A percentile compares a stretch with the other conserved stretches of the same genome.
Evolutionary conservation across 2,888 invertebrate genomes (phyloP).

Genomic region (Philereme transversata): DNA sequence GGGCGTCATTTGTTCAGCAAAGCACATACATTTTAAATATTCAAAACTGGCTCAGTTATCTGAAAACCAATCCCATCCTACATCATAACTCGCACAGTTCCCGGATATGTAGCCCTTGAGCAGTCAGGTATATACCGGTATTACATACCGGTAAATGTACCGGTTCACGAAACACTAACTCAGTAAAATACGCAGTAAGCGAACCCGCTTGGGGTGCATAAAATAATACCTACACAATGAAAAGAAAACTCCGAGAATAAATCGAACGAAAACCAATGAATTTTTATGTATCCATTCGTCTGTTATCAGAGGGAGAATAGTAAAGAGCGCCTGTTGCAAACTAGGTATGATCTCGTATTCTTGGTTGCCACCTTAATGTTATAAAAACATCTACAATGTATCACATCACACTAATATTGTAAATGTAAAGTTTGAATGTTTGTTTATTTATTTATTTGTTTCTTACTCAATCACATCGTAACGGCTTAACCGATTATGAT

Average conservation of each 20-base stretch:
- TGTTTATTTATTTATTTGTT: too few relatives aligned
- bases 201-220: slow-evolving; percentile 59
- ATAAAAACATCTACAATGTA: too few relatives aligned
- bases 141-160: slow-evolving; percentile 21
- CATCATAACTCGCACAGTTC: slow-evolving; percentile 27
- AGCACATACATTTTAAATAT: slow-evolving; percentile 3
- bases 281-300: slow-evolving; percentile 61
- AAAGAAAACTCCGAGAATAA: slow-evolving; percentile 59
- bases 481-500: too few relatives aligned
- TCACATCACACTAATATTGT: too few relatives aligned
- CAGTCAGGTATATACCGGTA: slow-evolving; percentile 8
- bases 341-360: too few relatives aligned
- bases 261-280: slow-evolving; percentile 65
- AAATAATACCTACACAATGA: slow-evolving; percentile 67
- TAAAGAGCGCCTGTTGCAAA: not conserved
- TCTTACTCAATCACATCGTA: too few relatives aligned
- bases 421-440: too few relatives aligned
- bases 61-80: slow-evolving; percentile 22
- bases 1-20: too few relatives aligned
- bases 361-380: too few relatives aligned
- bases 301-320: slow-evolving; percentile 29
- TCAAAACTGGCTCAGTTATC: slow-evolving; percentile 13
- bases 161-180: slow-evolving; percentile 36
- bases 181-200: slow-evolving; percentile 37
- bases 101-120: slow-evolving; percentile 24